These are phyloP conservation scores for Parnassius mnemosyne DNA, from an alignment of 2,888 invertebrate species.

Conservation along the genomic window DNA sequence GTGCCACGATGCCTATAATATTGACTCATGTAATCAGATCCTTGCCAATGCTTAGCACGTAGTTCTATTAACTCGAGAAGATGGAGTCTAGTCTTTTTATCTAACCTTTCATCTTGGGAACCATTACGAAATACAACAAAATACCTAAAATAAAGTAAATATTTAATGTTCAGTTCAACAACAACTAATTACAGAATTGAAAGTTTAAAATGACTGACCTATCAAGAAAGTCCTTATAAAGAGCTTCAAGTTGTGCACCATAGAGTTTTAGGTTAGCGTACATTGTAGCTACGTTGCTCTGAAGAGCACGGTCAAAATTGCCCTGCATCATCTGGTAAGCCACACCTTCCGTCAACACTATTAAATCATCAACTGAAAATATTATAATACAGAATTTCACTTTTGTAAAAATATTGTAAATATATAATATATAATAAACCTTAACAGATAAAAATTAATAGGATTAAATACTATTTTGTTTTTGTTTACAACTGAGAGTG, in stretches of 20 bases:
- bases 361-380: conserved; percentile 88
- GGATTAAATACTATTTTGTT: too few relatives aligned
- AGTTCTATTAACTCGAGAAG: conserved; percentile 96
- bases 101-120: conserved; percentile 92
- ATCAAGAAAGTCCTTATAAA: conserved; percentile 92
- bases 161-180: not conserved
- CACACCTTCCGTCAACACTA: conserved; percentile 90
- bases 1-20: conserved; percentile 89
- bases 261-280: conserved; percentile 90
- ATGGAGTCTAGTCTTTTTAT: conserved; percentile 91
- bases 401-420: too few relatives aligned
- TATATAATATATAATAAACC: too few relatives aligned
- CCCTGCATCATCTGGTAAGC: conserved; percentile 88
- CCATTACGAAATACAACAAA: conserved; percentile 94
- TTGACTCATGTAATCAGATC: conserved; percentile 89
- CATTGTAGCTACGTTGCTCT: conserved; percentile 87
- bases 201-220: conserved; percentile 55
- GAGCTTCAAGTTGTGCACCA: conserved; percentile 89
- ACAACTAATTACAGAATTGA: not conserved
- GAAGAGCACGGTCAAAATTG: conserved; percentile 84
- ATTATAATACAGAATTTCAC: not conserved
- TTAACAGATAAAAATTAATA: too few relatives aligned
- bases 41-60: conserved; percentile 94
- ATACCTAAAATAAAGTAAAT: conserved; percentile 80
- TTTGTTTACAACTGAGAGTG: too few relatives aligned